Percentiles rank a stretch among this genome's conserved stretches.
These are phyloP conservation scores for Aptenodytes forsteri DNA, from an alignment of 2,113 vertebrate species.

Conservation along the genomic window DNA sequence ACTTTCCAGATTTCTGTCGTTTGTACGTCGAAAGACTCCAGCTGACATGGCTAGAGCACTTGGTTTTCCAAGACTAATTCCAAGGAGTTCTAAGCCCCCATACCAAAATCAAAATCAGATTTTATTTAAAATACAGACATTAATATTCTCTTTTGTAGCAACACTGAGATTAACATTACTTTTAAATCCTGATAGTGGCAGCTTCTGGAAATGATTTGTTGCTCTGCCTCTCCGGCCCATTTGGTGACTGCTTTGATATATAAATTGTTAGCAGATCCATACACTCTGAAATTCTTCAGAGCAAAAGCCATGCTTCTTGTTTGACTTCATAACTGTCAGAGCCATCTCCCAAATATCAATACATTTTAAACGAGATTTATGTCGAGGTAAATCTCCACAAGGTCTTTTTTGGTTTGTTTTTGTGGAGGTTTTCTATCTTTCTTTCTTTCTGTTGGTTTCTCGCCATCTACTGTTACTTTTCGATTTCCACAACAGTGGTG, in stretches of 20 bases:
- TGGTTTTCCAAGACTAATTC: not conserved
- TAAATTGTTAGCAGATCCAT: slow-evolving; percentile 47
- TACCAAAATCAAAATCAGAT: slow-evolving; percentile 25
- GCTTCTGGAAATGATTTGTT: slow-evolving; percentile 53
- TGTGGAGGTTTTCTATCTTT: not conserved
- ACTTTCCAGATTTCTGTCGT: not conserved
- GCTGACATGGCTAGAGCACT: not conserved
- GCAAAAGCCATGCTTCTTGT: not conserved
- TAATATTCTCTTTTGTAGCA: slow-evolving; percentile 16
- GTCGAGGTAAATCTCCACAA: not conserved
- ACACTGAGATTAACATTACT: not conserved
- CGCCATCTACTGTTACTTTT: not conserved
- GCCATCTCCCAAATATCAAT: slow-evolving; percentile 5
- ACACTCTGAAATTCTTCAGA: not conserved
- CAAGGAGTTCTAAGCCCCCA: not conserved
- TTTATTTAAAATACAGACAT: slow-evolving; percentile 21
- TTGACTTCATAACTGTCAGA: slow-evolving; percentile 10
- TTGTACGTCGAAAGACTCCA: not conserved
- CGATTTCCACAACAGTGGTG: not conserved
- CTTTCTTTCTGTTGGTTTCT: not conserved
- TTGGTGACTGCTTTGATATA: slow-evolving; percentile 27
- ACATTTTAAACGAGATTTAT: not conserved
- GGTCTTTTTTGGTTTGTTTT: not conserved
- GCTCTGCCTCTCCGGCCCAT: not conserved
- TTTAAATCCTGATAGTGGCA: slow-evolving; percentile 6